Base-by-base conservation (phyloP, 2,888 invertebrate genomes). In the Sphaeridia pumilis region DNA sequence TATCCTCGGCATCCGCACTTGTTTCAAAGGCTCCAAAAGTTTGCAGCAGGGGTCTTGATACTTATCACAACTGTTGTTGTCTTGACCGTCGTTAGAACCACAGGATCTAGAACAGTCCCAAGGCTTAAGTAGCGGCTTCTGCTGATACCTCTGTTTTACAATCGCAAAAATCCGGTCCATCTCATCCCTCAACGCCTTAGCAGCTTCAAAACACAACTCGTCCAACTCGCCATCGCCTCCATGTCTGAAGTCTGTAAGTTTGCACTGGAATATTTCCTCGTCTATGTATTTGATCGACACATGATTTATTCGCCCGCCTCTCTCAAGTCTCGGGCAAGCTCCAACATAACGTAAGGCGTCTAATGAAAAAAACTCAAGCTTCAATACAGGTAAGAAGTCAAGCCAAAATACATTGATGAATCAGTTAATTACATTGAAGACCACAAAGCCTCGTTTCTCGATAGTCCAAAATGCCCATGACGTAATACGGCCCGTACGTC, bases 191-290 rank as follows among this genome's bases (percentile, higher is more conserved):
- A 64, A 56, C 1, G 54, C 49, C 31, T 55, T 49, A 2, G 56
- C 58, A 3, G 60, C 64, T 5, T 56, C 49, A 45, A 51, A 55
- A 25, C 59, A 59, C 2, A 56, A n/a, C 0, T 21, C 38, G 43
- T 63, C 62, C 25, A 62, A 27, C 26, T 59, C 58, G 2, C 65
- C 63, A 41, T 65, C 62, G 4, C 65, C 63, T 2, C 60, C 59
- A 43, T 58, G 53, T 0, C 48, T 27, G 7, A 65, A 36, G 28
- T 63, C 58, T 0, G 59, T 60, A 7, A 65, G 56, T 25, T 57
- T 54, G 47, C 63, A 60, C 1, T 43, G 38, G 26, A 58, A 65
- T 7, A 63, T 52, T 14, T 52, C 36, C 4, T 54, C 46, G 7
- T 62, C 65, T 46, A 62, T 49, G 36, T 61, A 60, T 59, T 59